Evolutionary conservation across 2,797 vertebrate species (phyloP).

Genomic region (Sebastes diploproa): DNA sequence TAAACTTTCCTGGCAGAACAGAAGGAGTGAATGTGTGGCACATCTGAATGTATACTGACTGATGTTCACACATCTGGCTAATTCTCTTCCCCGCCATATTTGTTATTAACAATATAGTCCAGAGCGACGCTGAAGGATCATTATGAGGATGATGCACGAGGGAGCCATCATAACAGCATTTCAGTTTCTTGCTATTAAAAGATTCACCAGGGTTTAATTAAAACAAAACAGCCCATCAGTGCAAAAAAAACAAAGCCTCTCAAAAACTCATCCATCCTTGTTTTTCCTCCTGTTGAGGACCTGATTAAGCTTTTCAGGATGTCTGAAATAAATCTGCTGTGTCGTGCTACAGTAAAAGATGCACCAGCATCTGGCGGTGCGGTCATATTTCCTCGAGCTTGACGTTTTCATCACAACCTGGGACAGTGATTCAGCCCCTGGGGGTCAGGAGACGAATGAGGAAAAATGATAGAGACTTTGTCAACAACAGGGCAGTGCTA

Average conservation of each 20-base stretch:
- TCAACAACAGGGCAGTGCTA: background rate
- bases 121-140: background rate
- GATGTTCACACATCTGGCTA: background rate
- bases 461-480: conserved; percentile 11
- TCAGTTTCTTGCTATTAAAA: conserved; percentile 22
- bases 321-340: conserved; percentile 31
- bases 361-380: background rate
- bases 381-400: conserved; percentile 40
- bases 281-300: conserved; percentile 3
- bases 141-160: conserved; percentile 5
- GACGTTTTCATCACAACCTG: conserved; percentile 48
- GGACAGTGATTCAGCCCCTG: conserved; percentile 24
- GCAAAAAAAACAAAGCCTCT: conserved; percentile 10
- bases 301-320: conserved; percentile 10
- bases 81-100: background rate
- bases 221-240: conserved; percentile 9
- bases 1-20: conserved; percentile 14
- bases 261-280: background rate
- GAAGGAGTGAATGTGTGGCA: background rate
- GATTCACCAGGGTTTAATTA: conserved; percentile 32
- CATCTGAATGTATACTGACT: background rate
- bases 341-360: conserved; percentile 10
- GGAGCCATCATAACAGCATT: conserved; percentile 7
- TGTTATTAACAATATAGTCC: background rate
- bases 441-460: conserved; percentile 15